Evolutionary conservation across 2,113 vertebrate species (phyloP), one percentile per base, ranked within the genome.

Genomic region (Emydura subglobosa): DNA sequence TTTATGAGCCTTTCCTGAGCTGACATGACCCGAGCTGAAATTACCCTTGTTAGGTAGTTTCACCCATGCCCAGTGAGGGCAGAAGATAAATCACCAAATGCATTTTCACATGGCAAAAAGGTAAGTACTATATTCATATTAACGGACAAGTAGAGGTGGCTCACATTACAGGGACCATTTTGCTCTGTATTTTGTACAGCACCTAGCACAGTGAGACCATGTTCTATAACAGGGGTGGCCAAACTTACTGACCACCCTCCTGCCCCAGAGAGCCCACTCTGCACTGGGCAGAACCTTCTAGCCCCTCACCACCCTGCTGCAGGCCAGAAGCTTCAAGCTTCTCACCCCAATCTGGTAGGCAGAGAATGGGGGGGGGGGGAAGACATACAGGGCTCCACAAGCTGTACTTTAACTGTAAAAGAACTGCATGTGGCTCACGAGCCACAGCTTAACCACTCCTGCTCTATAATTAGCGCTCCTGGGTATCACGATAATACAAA

Each of bases 41-140:
- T 55, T 92, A 59, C 31, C 78, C 91, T 92, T 92, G 72, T 90
- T 86, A 92, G 61, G 14, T 50, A 91, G 65, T 50, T 92, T 91
- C 3, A 3, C 39, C 27, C 84, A 16, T 27, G 12, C 25, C 24
- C 24, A 76, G 21, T 25, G 21, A 76, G 22, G 24, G 22, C 72
- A 47, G 42, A 76, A 25, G 49, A 79, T 55, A 93, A 34, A 84
- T 47, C 93, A 85, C 42, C 39, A 79, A 88, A 87, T 93, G 94
- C 74, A 76, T 76, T 91, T 87, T 50, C 78, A 21, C 93, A 95
- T 17, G 85, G 57, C 21, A 86, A 21, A 80, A 87, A 92, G 42
- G 39, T 76, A 76, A 76, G 12, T 44, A 59, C 8, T n/a, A 19
- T 0, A 57, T 91, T 87, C 61, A 3, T 51, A 10, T 5, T n/a